Conservation (phyloP, 2,888 invertebrate genomes). For the Nymphalis c-album region DNA sequence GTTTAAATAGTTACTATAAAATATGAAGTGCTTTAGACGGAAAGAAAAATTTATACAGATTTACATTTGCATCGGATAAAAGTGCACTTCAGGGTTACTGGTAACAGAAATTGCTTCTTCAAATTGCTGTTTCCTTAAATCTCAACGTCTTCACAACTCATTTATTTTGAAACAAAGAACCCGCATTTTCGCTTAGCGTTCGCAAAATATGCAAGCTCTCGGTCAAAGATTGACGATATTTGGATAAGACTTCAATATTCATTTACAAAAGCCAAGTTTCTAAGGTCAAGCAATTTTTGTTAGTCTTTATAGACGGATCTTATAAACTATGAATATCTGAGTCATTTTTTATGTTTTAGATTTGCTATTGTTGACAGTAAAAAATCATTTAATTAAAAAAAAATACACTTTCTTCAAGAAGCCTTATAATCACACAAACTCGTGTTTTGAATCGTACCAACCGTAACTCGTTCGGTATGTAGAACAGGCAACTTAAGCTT, state of each 20-base stretch:
- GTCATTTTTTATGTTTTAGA: too few species aligned
- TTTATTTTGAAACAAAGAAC: slow-evolving; percentile 47
- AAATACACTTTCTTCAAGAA: too few species aligned
- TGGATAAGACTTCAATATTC: not conserved
- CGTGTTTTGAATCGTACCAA: too few species aligned
- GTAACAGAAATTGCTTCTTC: slow-evolving; percentile 38
- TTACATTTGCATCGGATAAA: slow-evolving; percentile 8
- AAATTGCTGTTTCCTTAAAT: slow-evolving; percentile 41
- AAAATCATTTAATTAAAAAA: too few species aligned
- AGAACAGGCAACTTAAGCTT: too few species aligned
- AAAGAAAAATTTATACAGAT: slow-evolving; percentile 11
- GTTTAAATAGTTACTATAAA: not conserved
- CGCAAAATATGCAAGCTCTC: slow-evolving; percentile 28
- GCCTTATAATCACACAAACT: too few species aligned
- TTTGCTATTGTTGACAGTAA: too few species aligned
- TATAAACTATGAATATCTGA: too few species aligned
- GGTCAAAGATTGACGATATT: slow-evolving; percentile 8
- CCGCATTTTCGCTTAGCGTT: slow-evolving; percentile 41
- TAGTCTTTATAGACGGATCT: too few species aligned
- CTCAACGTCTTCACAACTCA: slow-evolving; percentile 44
- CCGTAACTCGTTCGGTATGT: too few species aligned
- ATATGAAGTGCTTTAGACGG: not conserved
- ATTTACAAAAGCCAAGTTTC: not conserved
- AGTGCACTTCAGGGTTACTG: slow-evolving; percentile 30
- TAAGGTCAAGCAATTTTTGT: too few species aligned